phyloP scores from a whole-genome alignment of 2,113 vertebrate genomes.

The Tonatia bakeri region DNA sequence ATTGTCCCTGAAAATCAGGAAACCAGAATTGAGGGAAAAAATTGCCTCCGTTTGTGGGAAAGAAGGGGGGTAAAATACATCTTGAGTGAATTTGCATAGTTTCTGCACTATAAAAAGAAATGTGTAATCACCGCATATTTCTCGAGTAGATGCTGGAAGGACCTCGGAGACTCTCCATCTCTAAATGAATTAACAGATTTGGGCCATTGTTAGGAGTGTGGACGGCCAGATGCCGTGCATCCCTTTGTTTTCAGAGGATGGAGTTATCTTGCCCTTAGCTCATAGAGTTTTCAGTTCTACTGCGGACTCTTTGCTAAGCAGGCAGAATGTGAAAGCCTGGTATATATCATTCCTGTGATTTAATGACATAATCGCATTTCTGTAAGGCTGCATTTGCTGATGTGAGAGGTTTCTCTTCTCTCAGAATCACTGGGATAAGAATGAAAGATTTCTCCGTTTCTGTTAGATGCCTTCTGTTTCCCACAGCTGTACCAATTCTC shows the following conservation, averaged over 20 bases:
- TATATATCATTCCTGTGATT: neutral
- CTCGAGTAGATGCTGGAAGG: neutral
- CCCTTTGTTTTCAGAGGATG: neutral
- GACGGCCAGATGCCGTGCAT: no score
- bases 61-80: neutral
- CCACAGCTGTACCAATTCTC: neutral
- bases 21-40: neutral
- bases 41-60: neutral
- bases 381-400: neutral
- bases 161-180: neutral
- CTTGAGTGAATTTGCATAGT: neutral
- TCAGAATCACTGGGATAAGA: neutral
- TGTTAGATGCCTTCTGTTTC: neutral
- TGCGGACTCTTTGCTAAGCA: neutral
- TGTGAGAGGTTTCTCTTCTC: neutral
- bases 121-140: neutral
- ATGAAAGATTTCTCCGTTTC: neutral
- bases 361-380: neutral
- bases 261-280: neutral
- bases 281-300: neutral
- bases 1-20: conserved; percentile 17
- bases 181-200: neutral
- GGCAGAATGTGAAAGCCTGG: neutral
- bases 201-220: neutral
- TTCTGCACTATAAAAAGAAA: neutral